Evolutionary conservation across 1,140 invertebrate genomes (phyloP).

Genomic region (Ptiloglossa arizonensis): DNA sequence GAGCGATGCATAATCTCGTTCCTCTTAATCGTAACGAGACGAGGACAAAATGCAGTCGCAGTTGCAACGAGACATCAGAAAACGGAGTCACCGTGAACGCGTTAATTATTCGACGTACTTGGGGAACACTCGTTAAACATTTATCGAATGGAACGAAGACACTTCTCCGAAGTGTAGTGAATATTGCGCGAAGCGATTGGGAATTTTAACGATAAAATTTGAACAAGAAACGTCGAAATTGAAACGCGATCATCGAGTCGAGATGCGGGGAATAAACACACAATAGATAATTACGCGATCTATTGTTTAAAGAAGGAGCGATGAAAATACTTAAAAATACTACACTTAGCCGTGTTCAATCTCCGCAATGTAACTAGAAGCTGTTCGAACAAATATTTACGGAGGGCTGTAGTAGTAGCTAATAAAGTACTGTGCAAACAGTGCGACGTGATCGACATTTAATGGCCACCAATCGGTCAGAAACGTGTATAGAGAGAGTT

Average conservation of each 20-base stretch:
- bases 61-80: no score
- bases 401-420: constrained; percentile 24
- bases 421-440: constrained; percentile 58
- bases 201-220: no score
- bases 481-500: constrained; percentile 18
- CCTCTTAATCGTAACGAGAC: background rate
- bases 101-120: no score
- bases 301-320: background rate
- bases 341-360: constrained; percentile 11
- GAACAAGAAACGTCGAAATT: no score
- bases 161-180: no score
- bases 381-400: constrained; percentile 22
- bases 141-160: no score
- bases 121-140: no score
- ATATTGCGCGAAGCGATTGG: no score
- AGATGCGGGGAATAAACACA: no score
- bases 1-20: background rate
- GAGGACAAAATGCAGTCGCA: no score
- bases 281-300: background rate
- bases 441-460: constrained; percentile 52
- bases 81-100: no score
- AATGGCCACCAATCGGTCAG: constrained; percentile 26
- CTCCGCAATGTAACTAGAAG: constrained; percentile 17
- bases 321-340: constrained; percentile 4
- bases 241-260: no score